Conservation (phyloP, 2,888 invertebrate genomes). For the Chaetoderma sp. region DNA sequence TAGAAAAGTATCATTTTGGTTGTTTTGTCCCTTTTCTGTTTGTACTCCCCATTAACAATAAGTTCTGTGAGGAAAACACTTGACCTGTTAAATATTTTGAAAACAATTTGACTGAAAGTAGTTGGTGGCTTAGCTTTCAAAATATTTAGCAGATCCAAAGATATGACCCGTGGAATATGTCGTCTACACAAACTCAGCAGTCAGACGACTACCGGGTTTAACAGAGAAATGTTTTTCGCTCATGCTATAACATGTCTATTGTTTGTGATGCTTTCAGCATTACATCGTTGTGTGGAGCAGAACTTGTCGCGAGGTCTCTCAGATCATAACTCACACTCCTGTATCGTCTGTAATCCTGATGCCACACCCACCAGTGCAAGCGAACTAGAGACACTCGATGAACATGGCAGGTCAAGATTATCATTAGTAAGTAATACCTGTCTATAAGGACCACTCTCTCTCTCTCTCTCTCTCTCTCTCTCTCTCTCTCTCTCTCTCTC, state of each 20-base stretch:
- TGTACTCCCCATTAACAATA: no score
- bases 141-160: no score
- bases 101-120: no score
- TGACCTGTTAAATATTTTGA: no score
- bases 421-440: neutral
- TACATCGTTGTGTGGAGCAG: slow-evolving; percentile 79
- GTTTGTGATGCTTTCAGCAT: slow-evolving; percentile 56
- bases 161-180: no score
- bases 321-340: slow-evolving; percentile 85
- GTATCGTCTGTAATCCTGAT: slow-evolving; percentile 76
- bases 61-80: no score
- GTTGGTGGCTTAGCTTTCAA: no score
- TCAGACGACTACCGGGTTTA: no score
- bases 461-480: neutral
- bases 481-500: neutral
- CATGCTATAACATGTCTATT: neutral
- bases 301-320: slow-evolving; percentile 84
- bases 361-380: slow-evolving; percentile 42
- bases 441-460: neutral
- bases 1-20: no score
- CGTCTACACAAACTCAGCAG: no score
- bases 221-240: no score
- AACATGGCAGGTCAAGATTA: slow-evolving; percentile 13
- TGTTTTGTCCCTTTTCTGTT: no score
- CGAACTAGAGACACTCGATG: slow-evolving; percentile 54